These are phyloP conservation scores for Julus scandinavius DNA, from an alignment of 2,888 invertebrate genomes.

Conservation along the genomic window DNA sequence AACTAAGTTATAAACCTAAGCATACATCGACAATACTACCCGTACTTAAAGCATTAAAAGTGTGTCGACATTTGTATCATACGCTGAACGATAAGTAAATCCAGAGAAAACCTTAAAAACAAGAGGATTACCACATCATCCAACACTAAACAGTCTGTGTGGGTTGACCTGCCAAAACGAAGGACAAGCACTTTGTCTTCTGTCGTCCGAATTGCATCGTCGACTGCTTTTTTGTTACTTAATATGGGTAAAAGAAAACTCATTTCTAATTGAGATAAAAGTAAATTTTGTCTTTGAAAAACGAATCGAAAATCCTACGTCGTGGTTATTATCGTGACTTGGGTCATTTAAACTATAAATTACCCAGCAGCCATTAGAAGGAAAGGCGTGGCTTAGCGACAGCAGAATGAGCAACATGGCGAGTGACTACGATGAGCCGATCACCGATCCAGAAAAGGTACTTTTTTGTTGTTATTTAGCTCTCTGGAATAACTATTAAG, in stretches of 20 bases:
- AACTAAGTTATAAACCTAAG: too few relatives aligned
- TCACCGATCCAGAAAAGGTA: slow-evolving; percentile 64
- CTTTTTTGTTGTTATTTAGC: slow-evolving; percentile 52
- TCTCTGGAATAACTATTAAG: slow-evolving; percentile 28
- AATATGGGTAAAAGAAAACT: slow-evolving; percentile 53
- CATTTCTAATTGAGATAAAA: slow-evolving; percentile 47
- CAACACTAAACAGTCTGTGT: slow-evolving; percentile 52
- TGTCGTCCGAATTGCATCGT: slow-evolving; percentile 55
- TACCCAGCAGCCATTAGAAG: neutral
- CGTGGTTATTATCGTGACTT: too few relatives aligned
- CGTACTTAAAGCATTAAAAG: too few relatives aligned
- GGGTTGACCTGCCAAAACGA: slow-evolving; percentile 53
- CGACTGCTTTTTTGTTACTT: slow-evolving; percentile 55
- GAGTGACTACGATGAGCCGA: slow-evolving; percentile 63
- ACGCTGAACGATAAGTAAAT: too few relatives aligned
- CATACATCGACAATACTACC: too few relatives aligned
- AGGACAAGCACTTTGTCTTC: slow-evolving; percentile 57
- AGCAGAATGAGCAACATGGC: slow-evolving; percentile 60
- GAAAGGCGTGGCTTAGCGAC: neutral
- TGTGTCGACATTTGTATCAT: too few relatives aligned
- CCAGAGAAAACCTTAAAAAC: too few relatives aligned
- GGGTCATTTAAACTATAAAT: neutral
- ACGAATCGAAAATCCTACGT: too few relatives aligned
- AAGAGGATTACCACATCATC: slow-evolving; percentile 55
- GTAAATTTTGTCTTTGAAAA: neutral